Evolutionary conservation across 2,113 vertebrate species (phyloP).

Genomic region (Psettodes erumei): DNA sequence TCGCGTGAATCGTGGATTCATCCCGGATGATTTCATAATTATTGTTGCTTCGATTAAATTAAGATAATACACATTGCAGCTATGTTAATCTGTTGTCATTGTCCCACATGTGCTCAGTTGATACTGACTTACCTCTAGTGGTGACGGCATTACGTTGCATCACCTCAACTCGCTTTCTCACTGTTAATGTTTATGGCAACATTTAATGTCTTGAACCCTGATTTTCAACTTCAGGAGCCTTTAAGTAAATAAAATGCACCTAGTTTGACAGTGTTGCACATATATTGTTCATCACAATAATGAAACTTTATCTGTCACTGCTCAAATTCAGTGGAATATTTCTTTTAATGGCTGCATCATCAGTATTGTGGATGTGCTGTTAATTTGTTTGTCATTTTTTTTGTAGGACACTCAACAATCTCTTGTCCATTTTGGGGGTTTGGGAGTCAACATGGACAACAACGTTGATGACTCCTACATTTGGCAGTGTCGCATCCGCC

Average conservation of each 20-base stretch:
- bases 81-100: not conserved
- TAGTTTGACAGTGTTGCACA: not conserved
- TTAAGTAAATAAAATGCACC: not conserved
- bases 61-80: too few relatives aligned
- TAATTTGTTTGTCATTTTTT: not conserved
- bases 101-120: not conserved
- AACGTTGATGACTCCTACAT: slow-evolving; percentile 29
- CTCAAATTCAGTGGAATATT: too few relatives aligned
- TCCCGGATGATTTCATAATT: too few relatives aligned
- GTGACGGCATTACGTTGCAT: not conserved
- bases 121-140: not conserved
- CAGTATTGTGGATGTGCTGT: not conserved
- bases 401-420: not conserved
- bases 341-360: not conserved
- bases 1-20: too few relatives aligned
- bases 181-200: not conserved
- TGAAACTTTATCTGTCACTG: not conserved
- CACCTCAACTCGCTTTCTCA: not conserved
- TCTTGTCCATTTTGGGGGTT: not conserved
- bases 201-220: not conserved
- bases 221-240: too few relatives aligned
- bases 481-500: slow-evolving; percentile 49
- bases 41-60: too few relatives aligned
- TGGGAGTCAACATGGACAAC: slow-evolving; percentile 10
- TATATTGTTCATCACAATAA: not conserved